Evolutionary conservation across 2,797 vertebrate species (phyloP).

Genomic region (Chelon labrosus): DNA sequence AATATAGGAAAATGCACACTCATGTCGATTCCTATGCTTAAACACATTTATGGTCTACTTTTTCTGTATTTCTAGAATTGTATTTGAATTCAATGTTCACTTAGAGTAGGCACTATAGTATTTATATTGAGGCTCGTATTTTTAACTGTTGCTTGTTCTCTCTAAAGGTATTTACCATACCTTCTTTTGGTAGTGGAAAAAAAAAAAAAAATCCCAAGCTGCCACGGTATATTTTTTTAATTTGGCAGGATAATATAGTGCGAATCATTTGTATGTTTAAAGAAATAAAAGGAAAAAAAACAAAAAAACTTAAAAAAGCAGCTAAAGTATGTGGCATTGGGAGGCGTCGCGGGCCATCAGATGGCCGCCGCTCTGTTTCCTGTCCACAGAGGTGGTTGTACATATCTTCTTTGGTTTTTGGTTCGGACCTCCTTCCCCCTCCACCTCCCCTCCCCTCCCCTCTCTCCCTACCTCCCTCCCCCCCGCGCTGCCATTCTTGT

Average conservation of each 20-base stretch:
- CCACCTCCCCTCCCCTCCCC: conserved; percentile 59
- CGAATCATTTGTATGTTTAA: conserved; percentile 99
- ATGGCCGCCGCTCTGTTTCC: conserved; percentile 89
- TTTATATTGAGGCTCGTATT: conserved; percentile 99
- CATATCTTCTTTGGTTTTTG: conserved; percentile 91
- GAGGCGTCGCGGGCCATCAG: conserved; percentile 91
- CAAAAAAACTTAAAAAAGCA: conserved; percentile 86
- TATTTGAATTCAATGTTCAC: conserved; percentile 99
- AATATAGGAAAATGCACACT: conserved; percentile 99
- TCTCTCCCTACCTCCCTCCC: conserved; percentile 54
- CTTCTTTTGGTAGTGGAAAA: conserved; percentile 99
- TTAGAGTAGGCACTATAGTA: conserved; percentile 99
- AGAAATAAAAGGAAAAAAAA: conserved; percentile 88
- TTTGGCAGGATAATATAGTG: conserved; percentile 99
- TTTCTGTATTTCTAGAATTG: conserved; percentile 99
- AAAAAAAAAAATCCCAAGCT: conserved; percentile 93
- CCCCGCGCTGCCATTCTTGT: conserved; percentile 96
- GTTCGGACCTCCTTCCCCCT: conserved; percentile 73
- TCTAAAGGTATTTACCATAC: conserved; percentile 98
- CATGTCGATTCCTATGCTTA: conserved; percentile 99
- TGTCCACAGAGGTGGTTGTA: conserved; percentile 97
- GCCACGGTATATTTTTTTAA: conserved; percentile 99
- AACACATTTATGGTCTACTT: conserved; percentile 99
- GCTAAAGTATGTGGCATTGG: conserved; percentile 92
- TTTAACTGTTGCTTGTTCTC: conserved; percentile 99